phyloP scores from a whole-genome alignment of 1,140 invertebrate species.

The Archivesica marissinica region DNA sequence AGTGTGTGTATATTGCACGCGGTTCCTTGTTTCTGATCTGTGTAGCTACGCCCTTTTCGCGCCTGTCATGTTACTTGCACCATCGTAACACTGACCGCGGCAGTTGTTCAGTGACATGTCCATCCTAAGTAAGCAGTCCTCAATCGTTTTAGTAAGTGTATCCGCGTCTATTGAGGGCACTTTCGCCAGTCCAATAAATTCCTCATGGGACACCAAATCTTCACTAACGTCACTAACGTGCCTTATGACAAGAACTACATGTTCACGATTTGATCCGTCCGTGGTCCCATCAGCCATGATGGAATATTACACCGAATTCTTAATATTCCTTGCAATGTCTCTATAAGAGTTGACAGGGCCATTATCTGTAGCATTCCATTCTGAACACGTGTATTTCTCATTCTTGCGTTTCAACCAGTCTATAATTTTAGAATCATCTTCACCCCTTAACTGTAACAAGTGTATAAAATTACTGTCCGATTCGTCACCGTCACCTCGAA shows the following conservation, averaged over 20 bases:
- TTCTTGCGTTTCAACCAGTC: conserved; percentile 19
- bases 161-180: conserved; percentile 8
- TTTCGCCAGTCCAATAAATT: conserved; percentile 45
- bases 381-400: conserved; percentile 26
- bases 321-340: conserved; percentile 21
- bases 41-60: not conserved
- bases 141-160: conserved; percentile 40
- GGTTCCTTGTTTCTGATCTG: not conserved
- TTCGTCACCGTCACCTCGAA: conserved; percentile 17
- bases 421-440: conserved; percentile 4
- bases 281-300: conserved; percentile 58
- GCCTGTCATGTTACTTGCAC: not conserved
- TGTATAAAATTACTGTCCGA: too few species aligned
- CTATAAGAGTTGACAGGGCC: not conserved
- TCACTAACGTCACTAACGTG: conserved; percentile 12
- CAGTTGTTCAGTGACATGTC: not conserved
- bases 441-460: too few species aligned
- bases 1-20: not conserved
- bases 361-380: conserved; percentile 26
- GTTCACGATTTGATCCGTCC: conserved; percentile 15
- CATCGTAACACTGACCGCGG: not conserved
- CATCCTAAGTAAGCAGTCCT: conserved; percentile 22
- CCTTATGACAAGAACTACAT: conserved; percentile 43
- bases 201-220: not conserved
- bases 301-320: conserved; percentile 22